phyloP scores from a whole-genome alignment of 2,888 invertebrate genomes.

The Drosophila colorata region DNA sequence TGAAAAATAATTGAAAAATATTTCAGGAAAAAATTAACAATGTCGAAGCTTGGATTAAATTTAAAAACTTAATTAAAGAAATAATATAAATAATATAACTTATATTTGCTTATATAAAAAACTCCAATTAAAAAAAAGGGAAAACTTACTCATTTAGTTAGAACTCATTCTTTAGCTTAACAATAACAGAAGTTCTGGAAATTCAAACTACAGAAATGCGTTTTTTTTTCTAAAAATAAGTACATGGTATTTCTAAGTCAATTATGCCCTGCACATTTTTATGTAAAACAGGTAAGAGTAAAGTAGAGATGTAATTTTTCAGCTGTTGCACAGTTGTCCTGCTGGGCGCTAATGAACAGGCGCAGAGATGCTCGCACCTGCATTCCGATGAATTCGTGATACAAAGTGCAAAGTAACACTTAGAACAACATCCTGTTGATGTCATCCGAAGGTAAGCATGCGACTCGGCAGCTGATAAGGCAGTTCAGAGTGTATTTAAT shows the following conservation, averaged over 20 bases:
- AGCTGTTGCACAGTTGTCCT: slow-evolving; percentile 7
- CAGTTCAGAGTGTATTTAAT: too few species aligned
- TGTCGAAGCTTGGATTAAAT: too few species aligned
- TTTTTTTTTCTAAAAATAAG: not conserved
- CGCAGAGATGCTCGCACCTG: not conserved
- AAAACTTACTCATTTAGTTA: too few species aligned
- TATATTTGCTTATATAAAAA: too few species aligned
- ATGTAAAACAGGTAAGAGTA: too few species aligned
- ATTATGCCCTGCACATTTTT: not conserved
- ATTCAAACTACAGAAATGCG: too few species aligned
- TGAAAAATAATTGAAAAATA: not conserved
- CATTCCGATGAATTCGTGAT: not conserved
- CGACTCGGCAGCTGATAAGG: not conserved
- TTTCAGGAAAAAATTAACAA: not conserved
- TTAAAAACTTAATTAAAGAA: too few species aligned
- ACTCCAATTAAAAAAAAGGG: too few species aligned
- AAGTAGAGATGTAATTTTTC: not conserved
- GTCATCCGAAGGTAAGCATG: not conserved
- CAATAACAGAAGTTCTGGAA: too few species aligned
- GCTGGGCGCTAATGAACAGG: not conserved
- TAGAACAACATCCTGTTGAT: not conserved
- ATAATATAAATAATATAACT: too few species aligned
- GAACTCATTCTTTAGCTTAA: too few species aligned
- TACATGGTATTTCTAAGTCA: not conserved
- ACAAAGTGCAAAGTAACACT: not conserved